phyloP scores from a whole-genome alignment of 2,113 vertebrate species.

The Pontoporia blainvillei region DNA sequence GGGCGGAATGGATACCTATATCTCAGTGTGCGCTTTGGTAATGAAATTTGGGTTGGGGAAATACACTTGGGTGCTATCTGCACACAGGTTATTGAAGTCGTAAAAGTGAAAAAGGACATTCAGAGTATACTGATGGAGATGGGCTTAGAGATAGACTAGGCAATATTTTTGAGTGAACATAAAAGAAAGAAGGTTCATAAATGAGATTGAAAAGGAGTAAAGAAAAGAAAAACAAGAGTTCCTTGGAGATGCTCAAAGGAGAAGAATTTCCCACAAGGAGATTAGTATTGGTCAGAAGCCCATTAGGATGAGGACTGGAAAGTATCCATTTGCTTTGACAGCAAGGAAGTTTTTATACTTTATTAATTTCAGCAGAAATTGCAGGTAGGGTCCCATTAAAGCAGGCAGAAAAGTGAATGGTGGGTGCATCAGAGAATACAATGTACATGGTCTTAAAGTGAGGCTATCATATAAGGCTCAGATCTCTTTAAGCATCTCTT shows the following conservation, averaged over 20 bases:
- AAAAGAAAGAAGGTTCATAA: not conserved
- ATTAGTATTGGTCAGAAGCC: not conserved
- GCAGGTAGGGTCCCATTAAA: rapidly evolving
- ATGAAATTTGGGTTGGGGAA: not conserved
- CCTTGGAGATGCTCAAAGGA: too few species aligned
- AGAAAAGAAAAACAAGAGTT: not conserved
- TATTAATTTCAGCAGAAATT: not conserved
- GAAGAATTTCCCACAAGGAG: too few species aligned
- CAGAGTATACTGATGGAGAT: not conserved
- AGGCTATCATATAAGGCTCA: rapidly evolving
- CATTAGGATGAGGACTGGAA: not conserved
- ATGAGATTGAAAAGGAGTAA: rapidly evolving
- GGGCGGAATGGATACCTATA: rapidly evolving
- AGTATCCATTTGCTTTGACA: not conserved
- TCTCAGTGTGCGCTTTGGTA: rapidly evolving
- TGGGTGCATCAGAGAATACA: rapidly evolving
- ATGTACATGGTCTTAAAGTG: rapidly evolving
- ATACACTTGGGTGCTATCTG: not conserved
- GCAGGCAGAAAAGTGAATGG: rapidly evolving
- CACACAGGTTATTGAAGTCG: not conserved
- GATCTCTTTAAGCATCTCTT: rapidly evolving
- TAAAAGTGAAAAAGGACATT: not conserved
- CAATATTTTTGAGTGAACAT: not conserved
- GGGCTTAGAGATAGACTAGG: not conserved
- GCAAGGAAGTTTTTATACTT: rapidly evolving